Evolutionary conservation across 2,113 vertebrate species (phyloP).

Genomic region (Epinephelus lanceolatus): DNA sequence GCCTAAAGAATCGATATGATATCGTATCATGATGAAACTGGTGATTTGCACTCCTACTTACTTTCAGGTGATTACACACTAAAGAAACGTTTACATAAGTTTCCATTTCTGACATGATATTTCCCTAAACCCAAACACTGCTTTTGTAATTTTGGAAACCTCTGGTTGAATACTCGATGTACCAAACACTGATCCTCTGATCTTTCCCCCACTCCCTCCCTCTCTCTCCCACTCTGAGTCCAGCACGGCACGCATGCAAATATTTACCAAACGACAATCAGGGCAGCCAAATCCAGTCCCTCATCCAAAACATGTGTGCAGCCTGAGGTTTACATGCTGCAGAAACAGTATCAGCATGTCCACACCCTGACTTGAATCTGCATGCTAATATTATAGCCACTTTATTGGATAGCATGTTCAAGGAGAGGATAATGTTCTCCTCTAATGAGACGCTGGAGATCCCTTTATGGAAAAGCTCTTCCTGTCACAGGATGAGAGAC

Average conservation of each 20-base stretch:
- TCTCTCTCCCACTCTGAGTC: constrained; percentile 33
- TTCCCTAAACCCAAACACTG: too few species aligned
- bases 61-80: too few species aligned
- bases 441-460: constrained; percentile 72
- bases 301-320: constrained; percentile 76
- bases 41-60: too few species aligned
- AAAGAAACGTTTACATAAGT: too few species aligned
- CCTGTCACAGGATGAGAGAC: constrained; percentile 69
- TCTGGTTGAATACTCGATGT: constrained; percentile 48
- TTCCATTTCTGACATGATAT: too few species aligned
- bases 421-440: constrained; percentile 63
- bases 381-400: constrained; percentile 48
- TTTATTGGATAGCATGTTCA: constrained; percentile 45
- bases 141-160: constrained; percentile 41
- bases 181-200: constrained; percentile 42
- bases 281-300: constrained; percentile 63
- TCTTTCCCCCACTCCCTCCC: constrained; percentile 22
- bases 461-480: constrained; percentile 69
- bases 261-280: constrained; percentile 76
- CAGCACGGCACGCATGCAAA: constrained; percentile 63
- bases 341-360: constrained; percentile 58
- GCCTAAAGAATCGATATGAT: too few species aligned
- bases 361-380: constrained; percentile 52
- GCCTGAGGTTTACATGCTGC: constrained; percentile 55
- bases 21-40: too few species aligned